Conservation (phyloP, 2,888 invertebrate genomes). For the Orthosia gracilis region DNA sequence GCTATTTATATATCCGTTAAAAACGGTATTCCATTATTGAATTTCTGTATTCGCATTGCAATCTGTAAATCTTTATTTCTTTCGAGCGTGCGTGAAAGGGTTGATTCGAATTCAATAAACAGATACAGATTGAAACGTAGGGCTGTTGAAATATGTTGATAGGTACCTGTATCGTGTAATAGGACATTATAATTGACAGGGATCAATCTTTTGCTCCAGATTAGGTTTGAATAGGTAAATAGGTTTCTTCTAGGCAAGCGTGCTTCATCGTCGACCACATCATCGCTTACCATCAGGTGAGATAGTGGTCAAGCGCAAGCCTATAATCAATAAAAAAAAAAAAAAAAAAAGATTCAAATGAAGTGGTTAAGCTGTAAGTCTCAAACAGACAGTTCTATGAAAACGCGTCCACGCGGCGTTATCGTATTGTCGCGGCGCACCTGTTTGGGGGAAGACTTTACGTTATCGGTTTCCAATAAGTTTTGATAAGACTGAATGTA, state of each 20-base stretch:
- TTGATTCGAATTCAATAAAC: constrained; percentile 47
- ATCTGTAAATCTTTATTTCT: constrained; percentile 45
- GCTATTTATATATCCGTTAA: neutral
- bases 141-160: constrained; percentile 5
- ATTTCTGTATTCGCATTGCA: constrained; percentile 28
- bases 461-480: neutral
- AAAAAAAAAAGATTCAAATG: no score
- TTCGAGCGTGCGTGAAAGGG: constrained; percentile 33
- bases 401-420: no score
- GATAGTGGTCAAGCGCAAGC: no score
- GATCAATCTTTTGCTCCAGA: neutral
- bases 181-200: neutral
- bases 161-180: neutral
- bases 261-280: no score
- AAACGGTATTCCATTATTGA: constrained; percentile 13
- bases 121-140: constrained; percentile 12
- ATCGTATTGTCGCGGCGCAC: no score
- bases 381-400: no score
- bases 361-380: neutral
- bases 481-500: neutral
- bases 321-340: no score
- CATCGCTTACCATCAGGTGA: no score
- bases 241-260: no score
- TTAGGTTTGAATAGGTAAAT: neutral
- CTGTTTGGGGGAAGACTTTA: no score